Evolutionary conservation across 2,888 invertebrate genomes (phyloP).

Genomic region (Cylindroiulus punctatus): DNA sequence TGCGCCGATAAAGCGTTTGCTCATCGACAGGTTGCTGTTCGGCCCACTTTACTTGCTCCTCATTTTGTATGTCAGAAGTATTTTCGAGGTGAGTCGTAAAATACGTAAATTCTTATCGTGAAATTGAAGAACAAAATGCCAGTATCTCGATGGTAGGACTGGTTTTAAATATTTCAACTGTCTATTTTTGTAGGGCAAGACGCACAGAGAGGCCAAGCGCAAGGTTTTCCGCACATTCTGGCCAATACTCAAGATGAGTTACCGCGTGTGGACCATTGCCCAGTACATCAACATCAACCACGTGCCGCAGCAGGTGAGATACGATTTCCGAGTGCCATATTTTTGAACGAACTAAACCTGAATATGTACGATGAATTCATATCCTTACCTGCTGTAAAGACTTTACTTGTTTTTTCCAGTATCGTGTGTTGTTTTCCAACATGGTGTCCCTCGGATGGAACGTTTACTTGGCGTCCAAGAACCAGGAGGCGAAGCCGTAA

Average conservation of each 20-base stretch:
- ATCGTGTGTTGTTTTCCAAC: slow-evolving; percentile 54
- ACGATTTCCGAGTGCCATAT: neutral
- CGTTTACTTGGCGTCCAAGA: slow-evolving; percentile 54
- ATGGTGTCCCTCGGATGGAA: slow-evolving; percentile 54
- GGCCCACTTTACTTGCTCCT: slow-evolving; percentile 51
- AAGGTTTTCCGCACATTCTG: slow-evolving; percentile 51
- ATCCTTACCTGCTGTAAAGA: neutral
- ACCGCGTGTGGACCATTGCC: slow-evolving; percentile 53
- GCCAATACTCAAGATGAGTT: slow-evolving; percentile 56
- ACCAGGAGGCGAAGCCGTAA: slow-evolving; percentile 12
- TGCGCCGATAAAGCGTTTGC: slow-evolving; percentile 33
- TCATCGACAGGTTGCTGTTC: slow-evolving; percentile 51
- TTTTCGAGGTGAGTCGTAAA: slow-evolving; percentile 49
- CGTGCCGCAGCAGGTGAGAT: slow-evolving; percentile 55
- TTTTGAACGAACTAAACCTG: no score
- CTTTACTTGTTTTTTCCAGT: slow-evolving; percentile 34
- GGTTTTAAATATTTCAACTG: neutral
- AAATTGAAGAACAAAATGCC: no score
- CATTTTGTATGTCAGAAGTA: slow-evolving; percentile 46
- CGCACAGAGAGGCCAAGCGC: slow-evolving; percentile 49
- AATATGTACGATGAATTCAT: no score
- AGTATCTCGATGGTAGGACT: no score
- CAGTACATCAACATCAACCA: slow-evolving; percentile 56
- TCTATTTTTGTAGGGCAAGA: slow-evolving; percentile 50
- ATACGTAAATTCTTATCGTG: no score